Evolutionary conservation across 2,888 invertebrate genomes (phyloP), one percentile per base, ranked within the genome.

Genomic region (Gastrophysa polygoni): DNA sequence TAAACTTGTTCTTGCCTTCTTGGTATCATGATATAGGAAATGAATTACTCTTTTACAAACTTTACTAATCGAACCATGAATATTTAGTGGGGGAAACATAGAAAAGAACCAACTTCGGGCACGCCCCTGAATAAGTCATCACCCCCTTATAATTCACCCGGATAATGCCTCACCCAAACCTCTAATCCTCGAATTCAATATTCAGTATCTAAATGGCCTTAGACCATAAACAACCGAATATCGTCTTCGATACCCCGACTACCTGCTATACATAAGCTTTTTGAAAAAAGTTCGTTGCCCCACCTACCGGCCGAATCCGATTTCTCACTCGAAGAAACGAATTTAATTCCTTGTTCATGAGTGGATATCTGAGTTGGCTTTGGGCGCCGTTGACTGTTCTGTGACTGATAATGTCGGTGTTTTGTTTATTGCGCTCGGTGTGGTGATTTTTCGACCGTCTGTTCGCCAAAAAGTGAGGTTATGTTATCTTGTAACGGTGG

Each of bases 231-330:
- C 20, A 17, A 20, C n/a, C 11, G 18, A n/a, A 20, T 8, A 46
- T 46, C 21, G 10, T 20, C 20, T 46, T 18, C 46, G 16, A 44
- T 46, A 10, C 11, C 21, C 20, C 47, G 43, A 61, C 55, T 71
- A 70, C 71, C 71, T 71, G 72, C 69, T 52, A 7, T 7, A 24
- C 7, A 24, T 24, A 24, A 3, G 24, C 4, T 24, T 24, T 68
- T 67, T 56, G 55, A 61, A 67, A 68, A 68, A 52, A 18, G 51
- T 21, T 69, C 57, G 63, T 51, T 56, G 54, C 67, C 61, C 71
- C 70, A 67, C 64, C 70, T 68, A 68, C 67, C 64, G 66, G 18
- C 64, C 7, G 6, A 38, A 38, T 38, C 38, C 1, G 6, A n/a
- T 38, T 67, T 63, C 61, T 66, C 59, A 60, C 58, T 48, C 38